Evolutionary conservation across 1,140 invertebrate genomes (phyloP), one percentile per base, ranked within the genome.

Genomic region (Pseudobourletiella spinata): DNA sequence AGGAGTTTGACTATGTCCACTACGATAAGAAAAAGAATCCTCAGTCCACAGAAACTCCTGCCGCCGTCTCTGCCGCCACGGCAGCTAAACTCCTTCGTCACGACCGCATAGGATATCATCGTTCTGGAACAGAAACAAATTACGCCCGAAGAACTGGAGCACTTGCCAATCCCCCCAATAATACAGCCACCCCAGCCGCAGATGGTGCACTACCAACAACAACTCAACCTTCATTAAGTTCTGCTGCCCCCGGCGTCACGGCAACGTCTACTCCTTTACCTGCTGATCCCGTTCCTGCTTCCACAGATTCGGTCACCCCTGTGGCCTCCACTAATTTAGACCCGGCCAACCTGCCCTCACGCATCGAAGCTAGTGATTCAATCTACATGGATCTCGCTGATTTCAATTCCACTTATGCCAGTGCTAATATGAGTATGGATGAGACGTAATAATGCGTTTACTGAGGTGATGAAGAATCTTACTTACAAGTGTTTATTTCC

Each of bases 1-100:
- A 81, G 68, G 86, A 88, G 72, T 88, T 85, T 71, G 83, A 86
- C 35, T 48, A 25, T 14, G 57, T 72, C 18, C 70, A 71, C 44
- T 57, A 65, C 50, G 64, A 65, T 18, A 70, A 72, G 22, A 72
- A 70, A 46, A 68, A 63, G 51, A 51, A 25, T 25, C 44, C 62
- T 22, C 15, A 39, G 15, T 6, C 25, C 2, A 26, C 18, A 18
- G 48, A 51, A 8, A 51, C 15, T 55, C 4, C 14, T 6, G 50
- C 14, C 11, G 39, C 30, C 39, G 6, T 55, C 3, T 55, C 52
- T 4, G 52, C 52, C 4, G 11, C 6, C 26, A 8, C 52, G 11
- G 30, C 52, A 29, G 14, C 48, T 8, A 55, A 55, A 55, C 11
- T 55, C 15, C 22, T 55, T 4, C 16, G 52, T 11, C 52, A 55